Conservation (phyloP, 1,140 invertebrate species). For the Drosophila chauvacae region DNA sequence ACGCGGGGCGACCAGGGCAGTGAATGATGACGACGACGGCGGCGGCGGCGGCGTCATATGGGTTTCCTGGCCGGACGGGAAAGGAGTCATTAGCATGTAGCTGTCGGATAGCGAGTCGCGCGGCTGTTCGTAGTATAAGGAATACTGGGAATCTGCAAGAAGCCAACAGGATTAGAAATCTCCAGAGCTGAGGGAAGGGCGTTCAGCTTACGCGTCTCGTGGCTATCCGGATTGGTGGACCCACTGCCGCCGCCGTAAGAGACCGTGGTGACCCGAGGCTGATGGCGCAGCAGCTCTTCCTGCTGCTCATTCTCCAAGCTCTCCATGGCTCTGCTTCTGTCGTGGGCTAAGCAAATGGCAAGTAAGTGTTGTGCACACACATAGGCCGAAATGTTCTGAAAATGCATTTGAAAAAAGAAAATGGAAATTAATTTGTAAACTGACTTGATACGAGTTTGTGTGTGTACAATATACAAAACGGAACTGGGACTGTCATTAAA, state of each 20-base stretch:
- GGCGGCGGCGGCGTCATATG: conserved; percentile 7
- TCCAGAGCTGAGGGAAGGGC: not conserved
- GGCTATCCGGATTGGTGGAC: conserved; percentile 25
- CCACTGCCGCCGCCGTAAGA: conserved; percentile 45
- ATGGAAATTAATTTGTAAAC: not conserved
- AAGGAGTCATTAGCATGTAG: conserved; percentile 59
- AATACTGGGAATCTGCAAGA: conserved; percentile 39
- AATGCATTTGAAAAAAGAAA: conserved; percentile 8
- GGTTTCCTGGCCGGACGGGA: conserved; percentile 30
- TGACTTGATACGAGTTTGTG: conserved; percentile 9
- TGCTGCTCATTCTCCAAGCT: conserved; percentile 74
- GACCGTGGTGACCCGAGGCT: conserved; percentile 40
- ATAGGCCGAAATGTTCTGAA: conserved; percentile 32
- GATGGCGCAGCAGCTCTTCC: conserved; percentile 68
- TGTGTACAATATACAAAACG: not conserved
- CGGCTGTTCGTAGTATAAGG: conserved; percentile 41
- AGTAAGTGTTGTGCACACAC: conserved; percentile 3
- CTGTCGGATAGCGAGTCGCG: conserved; percentile 38
- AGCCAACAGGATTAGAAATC: not conserved
- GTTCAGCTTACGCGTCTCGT: conserved; percentile 54
- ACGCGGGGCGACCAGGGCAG: conserved; percentile 36
- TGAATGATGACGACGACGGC: conserved; percentile 18
- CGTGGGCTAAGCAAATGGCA: conserved; percentile 2
- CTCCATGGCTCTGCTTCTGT: conserved; percentile 7
- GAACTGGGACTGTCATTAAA: conserved; percentile 2